Base-by-base conservation (phyloP, 2,888 invertebrate genomes). In the Pandemis heparana region DNA sequence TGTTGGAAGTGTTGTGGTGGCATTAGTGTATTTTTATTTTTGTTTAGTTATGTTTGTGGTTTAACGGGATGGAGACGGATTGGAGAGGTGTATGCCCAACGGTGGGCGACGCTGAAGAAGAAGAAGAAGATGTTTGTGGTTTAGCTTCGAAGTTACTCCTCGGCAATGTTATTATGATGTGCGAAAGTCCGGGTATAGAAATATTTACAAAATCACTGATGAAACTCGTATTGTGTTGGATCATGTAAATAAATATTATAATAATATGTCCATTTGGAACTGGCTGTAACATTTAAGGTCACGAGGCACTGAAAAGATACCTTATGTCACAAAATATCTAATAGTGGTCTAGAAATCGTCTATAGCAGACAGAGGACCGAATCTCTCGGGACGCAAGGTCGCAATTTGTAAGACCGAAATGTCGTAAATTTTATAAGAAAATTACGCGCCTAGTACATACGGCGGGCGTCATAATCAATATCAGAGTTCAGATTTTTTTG, bases 1-100 rank as follows among this genome's bases (percentile, higher is more conserved):
- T 56, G 43, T 32, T 23, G 23, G 14, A 68, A 59, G 68, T 38
- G 32, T 60, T 68, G 61, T 61, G 60, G 60, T 38, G 10, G 60
- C 38, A 32, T 60, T 14, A 59, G 32, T 18, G 51, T 23, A 12
- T 56, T 56, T 56, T 23, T 18, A 56, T 43, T 63, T 63, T 23
- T 63, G 18, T 43, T 43, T 53, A 18, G 53, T 53, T 48, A 48
- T 53, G 53, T n/a, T 53, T 53, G 53, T 18, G 53, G 53, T 53
- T 51, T 51, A 3, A n/a, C n/a, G n/a, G n/a, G n/a, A n/a, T n/a
- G n/a, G n/a, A n/a, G n/a, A n/a, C n/a, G n/a, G n/a, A n/a, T n/a
- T n/a, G n/a, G n/a, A n/a, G n/a, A n/a, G n/a, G n/a, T n/a, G n/a
- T n/a, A n/a, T n/a, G n/a, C n/a, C n/a, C n/a, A n/a, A n/a, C n/a